Evolutionary conservation across 2,113 vertebrate species (phyloP).

Genomic region (Pheucticus melanocephalus): DNA sequence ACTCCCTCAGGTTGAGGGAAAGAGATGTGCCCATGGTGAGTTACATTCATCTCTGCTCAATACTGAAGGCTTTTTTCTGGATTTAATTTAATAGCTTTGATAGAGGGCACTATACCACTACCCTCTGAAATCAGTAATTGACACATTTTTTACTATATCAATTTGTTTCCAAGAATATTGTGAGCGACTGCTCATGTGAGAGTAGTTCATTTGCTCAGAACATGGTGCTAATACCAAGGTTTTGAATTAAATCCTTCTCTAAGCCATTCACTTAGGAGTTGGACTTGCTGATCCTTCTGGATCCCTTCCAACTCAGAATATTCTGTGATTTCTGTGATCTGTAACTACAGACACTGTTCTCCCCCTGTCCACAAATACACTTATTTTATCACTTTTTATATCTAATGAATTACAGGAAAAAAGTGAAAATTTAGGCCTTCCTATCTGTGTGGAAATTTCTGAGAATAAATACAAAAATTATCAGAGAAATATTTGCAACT

Average conservation of each 20-base stretch:
- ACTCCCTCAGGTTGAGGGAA: accelerated
- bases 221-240: neutral
- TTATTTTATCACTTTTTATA: neutral
- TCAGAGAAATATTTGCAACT: neutral
- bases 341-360: neutral
- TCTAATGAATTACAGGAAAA: neutral
- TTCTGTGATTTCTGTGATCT: neutral
- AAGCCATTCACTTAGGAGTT: accelerated
- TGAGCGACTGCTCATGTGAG: neutral
- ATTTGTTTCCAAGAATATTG: neutral
- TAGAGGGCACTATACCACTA: neutral
- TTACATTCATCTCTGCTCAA: neutral
- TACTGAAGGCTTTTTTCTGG: neutral
- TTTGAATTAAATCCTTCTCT: neutral
- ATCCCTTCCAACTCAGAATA: neutral
- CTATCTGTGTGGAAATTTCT: neutral
- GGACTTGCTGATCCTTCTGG: neutral
- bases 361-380: neutral
- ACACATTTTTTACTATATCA: neutral
- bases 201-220: neutral
- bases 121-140: neutral
- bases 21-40: neutral
- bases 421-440: neutral
- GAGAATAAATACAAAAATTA: neutral
- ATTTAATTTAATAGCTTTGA: neutral